phyloP scores from a whole-genome alignment of 1,140 invertebrate species.

The Sitobion miscanthi region DNA sequence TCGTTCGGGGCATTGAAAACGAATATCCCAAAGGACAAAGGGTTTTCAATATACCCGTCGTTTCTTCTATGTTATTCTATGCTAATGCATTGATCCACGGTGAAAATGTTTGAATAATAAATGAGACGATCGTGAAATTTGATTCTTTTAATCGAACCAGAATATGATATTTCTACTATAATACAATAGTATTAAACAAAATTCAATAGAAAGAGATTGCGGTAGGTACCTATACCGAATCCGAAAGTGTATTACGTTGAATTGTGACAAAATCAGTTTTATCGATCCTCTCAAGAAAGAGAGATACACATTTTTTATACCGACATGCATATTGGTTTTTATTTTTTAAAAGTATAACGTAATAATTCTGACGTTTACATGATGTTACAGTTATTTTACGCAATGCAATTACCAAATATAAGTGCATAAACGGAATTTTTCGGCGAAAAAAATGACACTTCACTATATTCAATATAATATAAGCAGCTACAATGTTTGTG shows the following conservation, averaged over 20 bases:
- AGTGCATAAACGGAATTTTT: not conserved
- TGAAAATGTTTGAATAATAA: not conserved
- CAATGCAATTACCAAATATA: not conserved
- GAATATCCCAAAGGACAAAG: not conserved
- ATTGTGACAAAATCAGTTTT: not conserved
- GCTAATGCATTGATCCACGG: not conserved
- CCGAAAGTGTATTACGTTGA: not conserved
- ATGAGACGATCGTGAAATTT: not conserved
- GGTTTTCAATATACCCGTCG: not conserved
- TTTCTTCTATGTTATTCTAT: not conserved
- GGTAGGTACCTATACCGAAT: not conserved
- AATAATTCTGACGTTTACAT: not conserved
- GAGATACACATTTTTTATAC: not conserved
- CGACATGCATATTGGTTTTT: not conserved
- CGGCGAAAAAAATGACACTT: not conserved
- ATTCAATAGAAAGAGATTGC: not conserved
- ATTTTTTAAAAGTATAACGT: not conserved
- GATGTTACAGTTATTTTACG: not conserved
- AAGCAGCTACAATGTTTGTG: too few relatives aligned
- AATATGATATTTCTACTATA: not conserved
- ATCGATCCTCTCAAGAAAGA: not conserved
- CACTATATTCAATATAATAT: not conserved
- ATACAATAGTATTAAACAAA: not conserved
- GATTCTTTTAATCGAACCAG: not conserved
- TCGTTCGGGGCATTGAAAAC: not conserved